phyloP scores from a whole-genome alignment of 1,140 invertebrate genomes.

The Brachystomella parvula region DNA sequence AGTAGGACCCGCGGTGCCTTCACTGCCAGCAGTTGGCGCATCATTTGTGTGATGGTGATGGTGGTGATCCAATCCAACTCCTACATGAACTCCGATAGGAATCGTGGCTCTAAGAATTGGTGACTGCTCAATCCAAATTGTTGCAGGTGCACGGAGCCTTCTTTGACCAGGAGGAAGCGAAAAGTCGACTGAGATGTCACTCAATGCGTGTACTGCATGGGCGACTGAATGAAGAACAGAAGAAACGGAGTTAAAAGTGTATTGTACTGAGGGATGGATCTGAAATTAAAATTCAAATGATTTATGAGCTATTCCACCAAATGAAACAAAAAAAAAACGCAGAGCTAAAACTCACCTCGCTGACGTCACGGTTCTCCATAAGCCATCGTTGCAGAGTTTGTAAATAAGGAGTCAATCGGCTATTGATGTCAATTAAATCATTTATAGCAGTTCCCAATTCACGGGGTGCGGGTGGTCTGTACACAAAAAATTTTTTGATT shows the following conservation, averaged over 20 bases:
- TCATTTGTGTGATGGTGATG: slow-evolving; percentile 6
- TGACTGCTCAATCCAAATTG: slow-evolving; percentile 63
- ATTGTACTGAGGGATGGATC: slow-evolving; percentile 44
- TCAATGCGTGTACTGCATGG: slow-evolving; percentile 78
- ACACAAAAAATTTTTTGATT: too few relatives aligned
- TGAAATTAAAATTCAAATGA: slow-evolving; percentile 1
- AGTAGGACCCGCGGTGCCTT: slow-evolving; percentile 5
- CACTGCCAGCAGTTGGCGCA: background rate
- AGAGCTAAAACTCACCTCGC: slow-evolving; percentile 11
- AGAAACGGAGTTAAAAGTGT: slow-evolving; percentile 60
- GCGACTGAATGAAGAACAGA: slow-evolving; percentile 72
- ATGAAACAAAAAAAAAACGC: slow-evolving; percentile 9
- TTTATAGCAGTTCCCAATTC: slow-evolving; percentile 27
- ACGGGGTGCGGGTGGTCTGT: slow-evolving; percentile 29
- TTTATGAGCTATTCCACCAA: slow-evolving; percentile 15
- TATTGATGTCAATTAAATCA: slow-evolving; percentile 14
- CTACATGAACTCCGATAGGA: slow-evolving; percentile 46
- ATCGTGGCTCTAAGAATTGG: slow-evolving; percentile 55
- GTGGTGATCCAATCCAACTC: slow-evolving; percentile 26
- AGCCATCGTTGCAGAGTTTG: slow-evolving; percentile 26
- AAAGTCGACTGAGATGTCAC: slow-evolving; percentile 71
- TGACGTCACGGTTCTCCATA: slow-evolving; percentile 29
- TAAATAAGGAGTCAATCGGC: slow-evolving; percentile 28
- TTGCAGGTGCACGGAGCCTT: slow-evolving; percentile 56
- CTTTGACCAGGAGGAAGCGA: slow-evolving; percentile 55